These are phyloP conservation scores for Porites divaricata DNA, from an alignment of 92 coral and sea anemone species.

Conservation along the genomic window DNA sequence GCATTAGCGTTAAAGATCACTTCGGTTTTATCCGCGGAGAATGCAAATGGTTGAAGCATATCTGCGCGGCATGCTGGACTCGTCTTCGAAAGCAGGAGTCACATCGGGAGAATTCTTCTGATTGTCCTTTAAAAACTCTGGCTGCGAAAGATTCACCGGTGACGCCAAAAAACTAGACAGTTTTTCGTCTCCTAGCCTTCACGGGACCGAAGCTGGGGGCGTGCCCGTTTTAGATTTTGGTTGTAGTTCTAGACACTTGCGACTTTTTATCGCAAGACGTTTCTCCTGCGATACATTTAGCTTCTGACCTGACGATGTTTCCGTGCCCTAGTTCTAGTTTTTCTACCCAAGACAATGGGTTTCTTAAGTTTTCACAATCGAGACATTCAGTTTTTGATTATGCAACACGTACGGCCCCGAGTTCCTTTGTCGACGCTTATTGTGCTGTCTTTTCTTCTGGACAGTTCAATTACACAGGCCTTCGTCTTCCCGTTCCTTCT, in stretches of 20 bases:
- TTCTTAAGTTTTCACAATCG: not conserved
- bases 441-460: constrained; percentile 2
- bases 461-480: not conserved
- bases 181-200: not conserved
- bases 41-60: not conserved
- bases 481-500: constrained; percentile 28
- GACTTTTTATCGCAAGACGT: not conserved
- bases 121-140: not conserved
- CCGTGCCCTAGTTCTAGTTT: not conserved
- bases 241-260: not conserved
- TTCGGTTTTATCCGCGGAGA: not conserved
- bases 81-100: not conserved
- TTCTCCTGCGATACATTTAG: not conserved
- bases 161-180: not conserved
- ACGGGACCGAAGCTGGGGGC: not conserved
- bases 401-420: not conserved
- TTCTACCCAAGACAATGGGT: not conserved
- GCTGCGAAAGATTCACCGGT: not conserved
- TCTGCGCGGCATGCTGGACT: not conserved
- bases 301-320: not conserved
- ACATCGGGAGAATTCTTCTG: not conserved
- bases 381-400: not conserved
- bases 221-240: not conserved
- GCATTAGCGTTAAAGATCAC: not conserved
- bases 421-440: not conserved